Percentiles rank a stretch among this genome's conserved stretches.
Conservation (phyloP, 2,797 vertebrate species). For the Enteromius trimaculatus region DNA sequence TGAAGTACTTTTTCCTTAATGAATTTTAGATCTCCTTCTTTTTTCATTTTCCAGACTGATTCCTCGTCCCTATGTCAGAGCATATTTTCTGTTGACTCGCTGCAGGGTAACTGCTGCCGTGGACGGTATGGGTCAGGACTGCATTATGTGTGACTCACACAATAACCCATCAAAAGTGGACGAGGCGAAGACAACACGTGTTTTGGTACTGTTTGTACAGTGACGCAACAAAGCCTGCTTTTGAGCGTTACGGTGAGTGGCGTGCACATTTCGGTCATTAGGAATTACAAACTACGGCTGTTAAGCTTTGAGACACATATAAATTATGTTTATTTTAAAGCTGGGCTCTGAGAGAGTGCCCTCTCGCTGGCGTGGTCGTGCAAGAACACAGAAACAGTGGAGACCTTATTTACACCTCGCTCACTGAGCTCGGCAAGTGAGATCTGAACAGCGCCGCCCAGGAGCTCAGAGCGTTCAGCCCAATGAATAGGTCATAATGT, state of each 20-base stretch:
- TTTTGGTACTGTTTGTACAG: constrained; percentile 29
- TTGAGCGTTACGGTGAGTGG: constrained; percentile 55
- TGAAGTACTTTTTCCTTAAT: constrained; percentile 75
- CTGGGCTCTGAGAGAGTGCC: constrained; percentile 66
- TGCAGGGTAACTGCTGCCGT: constrained; percentile 3
- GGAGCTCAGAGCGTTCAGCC: constrained; percentile 57
- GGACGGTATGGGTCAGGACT: not conserved
- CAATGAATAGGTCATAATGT: constrained; percentile 64
- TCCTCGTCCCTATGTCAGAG: constrained; percentile 38
- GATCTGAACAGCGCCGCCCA: constrained; percentile 61
- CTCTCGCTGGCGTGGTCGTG: constrained; percentile 63
- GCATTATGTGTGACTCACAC: constrained; percentile 10
- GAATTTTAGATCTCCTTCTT: constrained; percentile 65
- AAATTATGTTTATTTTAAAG: constrained; percentile 73
- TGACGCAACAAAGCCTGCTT: constrained; percentile 43
- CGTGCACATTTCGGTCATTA: constrained; percentile 61
- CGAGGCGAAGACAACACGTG: constrained; percentile 24
- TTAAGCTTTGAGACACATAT: constrained; percentile 65
- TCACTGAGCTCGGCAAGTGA: constrained; percentile 55
- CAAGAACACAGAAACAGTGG: constrained; percentile 67
- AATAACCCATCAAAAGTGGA: constrained; percentile 2
- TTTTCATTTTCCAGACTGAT: constrained; percentile 34
- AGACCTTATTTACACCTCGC: constrained; percentile 72
- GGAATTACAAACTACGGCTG: constrained; percentile 68
- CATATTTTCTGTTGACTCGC: constrained; percentile 24